These are phyloP conservation scores for Mesoclemmys tuberculata DNA, from an alignment of 2,113 vertebrate genomes.

Conservation along the genomic window DNA sequence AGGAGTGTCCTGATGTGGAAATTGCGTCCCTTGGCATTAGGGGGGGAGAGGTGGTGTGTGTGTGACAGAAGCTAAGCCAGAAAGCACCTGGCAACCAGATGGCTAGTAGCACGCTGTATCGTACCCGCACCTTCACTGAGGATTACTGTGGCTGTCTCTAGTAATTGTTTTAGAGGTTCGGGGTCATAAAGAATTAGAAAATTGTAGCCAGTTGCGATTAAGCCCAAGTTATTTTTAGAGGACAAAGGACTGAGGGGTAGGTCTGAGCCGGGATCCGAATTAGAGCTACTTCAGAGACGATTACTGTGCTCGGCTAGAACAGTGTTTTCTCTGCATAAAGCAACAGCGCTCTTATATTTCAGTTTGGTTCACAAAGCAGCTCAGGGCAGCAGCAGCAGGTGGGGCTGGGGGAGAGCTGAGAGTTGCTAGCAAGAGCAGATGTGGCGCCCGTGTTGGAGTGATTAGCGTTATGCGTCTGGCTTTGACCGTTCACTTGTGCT, in stretches of 20 bases:
- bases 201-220: constrained; percentile 59
- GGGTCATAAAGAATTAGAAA: constrained; percentile 68
- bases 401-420: neutral
- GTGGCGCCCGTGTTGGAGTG: neutral
- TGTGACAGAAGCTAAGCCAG: constrained; percentile 51
- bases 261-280: constrained; percentile 12
- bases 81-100: constrained; percentile 66
- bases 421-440: neutral
- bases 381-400: constrained; percentile 27
- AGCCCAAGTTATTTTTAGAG: constrained; percentile 43
- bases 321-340: neutral
- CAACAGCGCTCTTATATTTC: neutral
- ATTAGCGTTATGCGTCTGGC: neutral
- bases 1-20: constrained; percentile 23
- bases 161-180: constrained; percentile 66
- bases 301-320: neutral
- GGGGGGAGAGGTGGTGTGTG: constrained; percentile 3
- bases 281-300: constrained; percentile 23
- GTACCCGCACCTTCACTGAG: constrained; percentile 53
- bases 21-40: constrained; percentile 48
- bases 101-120: constrained; percentile 3
- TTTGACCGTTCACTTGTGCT: constrained; percentile 25
- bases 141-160: constrained; percentile 59
- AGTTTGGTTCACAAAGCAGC: neutral
- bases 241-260: constrained; percentile 2